Conservation (phyloP, 2,797 vertebrate species). For the Epinephelus coioides region DNA sequence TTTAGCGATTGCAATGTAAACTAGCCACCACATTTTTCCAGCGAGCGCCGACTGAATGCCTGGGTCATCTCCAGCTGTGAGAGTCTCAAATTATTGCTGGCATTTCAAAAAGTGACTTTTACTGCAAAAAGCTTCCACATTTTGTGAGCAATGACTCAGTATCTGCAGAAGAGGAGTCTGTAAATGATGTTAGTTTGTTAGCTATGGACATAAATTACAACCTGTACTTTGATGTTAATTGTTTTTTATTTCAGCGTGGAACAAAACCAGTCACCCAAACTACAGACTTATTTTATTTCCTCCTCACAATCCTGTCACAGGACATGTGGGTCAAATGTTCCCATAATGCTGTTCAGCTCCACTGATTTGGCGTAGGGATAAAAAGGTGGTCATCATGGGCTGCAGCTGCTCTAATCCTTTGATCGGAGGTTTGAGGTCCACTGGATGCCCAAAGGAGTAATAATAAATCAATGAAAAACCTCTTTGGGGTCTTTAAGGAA, state of each 20-base stretch:
- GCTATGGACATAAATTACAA: background rate
- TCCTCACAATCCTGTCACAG: background rate
- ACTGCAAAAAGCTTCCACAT: conserved; percentile 2
- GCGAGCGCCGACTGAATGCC: background rate
- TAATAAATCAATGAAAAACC: conserved; percentile 12
- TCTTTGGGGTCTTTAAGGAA: background rate
- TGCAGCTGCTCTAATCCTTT: conserved; percentile 20
- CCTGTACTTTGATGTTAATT: background rate
- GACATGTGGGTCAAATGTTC: conserved; percentile 26
- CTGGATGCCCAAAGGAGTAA: conserved; percentile 3
- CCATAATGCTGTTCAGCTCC: conserved; percentile 14
- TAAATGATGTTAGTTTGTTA: background rate
- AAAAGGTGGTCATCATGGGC: background rate
- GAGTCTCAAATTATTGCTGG: conserved; percentile 33
- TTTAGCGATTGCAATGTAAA: background rate
- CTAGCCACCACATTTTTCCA: conserved; percentile 15
- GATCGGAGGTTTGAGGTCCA: conserved; percentile 19
- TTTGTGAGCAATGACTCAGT: background rate
- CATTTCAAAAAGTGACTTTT: conserved; percentile 40
- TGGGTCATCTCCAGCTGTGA: conserved; percentile 19
- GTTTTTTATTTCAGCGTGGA: fast-evolving
- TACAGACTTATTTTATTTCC: background rate
- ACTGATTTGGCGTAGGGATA: background rate
- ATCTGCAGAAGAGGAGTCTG: background rate
- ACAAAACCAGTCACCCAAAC: background rate